Evolutionary conservation across 2,113 vertebrate genomes (phyloP).

Genomic region (Daphoenositta chrysoptera): DNA sequence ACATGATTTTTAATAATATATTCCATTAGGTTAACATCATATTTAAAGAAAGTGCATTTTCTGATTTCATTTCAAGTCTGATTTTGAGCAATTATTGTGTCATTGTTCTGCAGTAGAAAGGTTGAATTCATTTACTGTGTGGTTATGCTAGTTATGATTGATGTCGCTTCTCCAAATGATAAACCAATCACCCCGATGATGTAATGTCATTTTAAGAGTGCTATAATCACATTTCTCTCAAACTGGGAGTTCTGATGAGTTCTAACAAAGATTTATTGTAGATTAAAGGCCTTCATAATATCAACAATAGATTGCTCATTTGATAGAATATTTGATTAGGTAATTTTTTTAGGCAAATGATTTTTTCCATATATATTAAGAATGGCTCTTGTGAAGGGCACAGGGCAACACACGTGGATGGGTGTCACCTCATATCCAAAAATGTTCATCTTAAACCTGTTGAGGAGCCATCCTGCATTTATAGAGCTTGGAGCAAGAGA

Average conservation of each 20-base stretch:
- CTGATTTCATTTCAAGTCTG: slow-evolving; percentile 79
- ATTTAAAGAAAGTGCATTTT: slow-evolving; percentile 80
- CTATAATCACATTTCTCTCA: slow-evolving; percentile 97
- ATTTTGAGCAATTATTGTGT: slow-evolving; percentile 92
- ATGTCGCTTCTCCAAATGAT: slow-evolving; percentile 96
- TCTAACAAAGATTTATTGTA: slow-evolving; percentile 98
- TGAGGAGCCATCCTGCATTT: slow-evolving; percentile 30
- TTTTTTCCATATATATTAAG: slow-evolving; percentile 83
- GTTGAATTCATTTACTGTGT: slow-evolving; percentile 95
- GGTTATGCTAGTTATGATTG: slow-evolving; percentile 97
- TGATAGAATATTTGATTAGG: slow-evolving; percentile 92
- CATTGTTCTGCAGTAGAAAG: slow-evolving; percentile 84
- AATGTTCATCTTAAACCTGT: slow-evolving; percentile 13
- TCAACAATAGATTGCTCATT: slow-evolving; percentile 98
- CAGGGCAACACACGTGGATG: slow-evolving; percentile 12
- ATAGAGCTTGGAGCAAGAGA: slow-evolving; percentile 2
- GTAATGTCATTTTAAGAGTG: slow-evolving; percentile 99
- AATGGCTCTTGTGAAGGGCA: slow-evolving; percentile 65
- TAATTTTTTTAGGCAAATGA: slow-evolving; percentile 77
- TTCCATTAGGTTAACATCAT: slow-evolving; percentile 80
- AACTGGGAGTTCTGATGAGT: slow-evolving; percentile 93
- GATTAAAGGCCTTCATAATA: slow-evolving; percentile 95
- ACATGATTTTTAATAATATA: slow-evolving; percentile 81
- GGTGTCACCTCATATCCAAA: not conserved
- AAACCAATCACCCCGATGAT: slow-evolving; percentile 99